Percentiles rank a stretch among this genome's conserved stretches.
Conservation (phyloP, 2,113 vertebrate species). For the Phainopepla nitens region DNA sequence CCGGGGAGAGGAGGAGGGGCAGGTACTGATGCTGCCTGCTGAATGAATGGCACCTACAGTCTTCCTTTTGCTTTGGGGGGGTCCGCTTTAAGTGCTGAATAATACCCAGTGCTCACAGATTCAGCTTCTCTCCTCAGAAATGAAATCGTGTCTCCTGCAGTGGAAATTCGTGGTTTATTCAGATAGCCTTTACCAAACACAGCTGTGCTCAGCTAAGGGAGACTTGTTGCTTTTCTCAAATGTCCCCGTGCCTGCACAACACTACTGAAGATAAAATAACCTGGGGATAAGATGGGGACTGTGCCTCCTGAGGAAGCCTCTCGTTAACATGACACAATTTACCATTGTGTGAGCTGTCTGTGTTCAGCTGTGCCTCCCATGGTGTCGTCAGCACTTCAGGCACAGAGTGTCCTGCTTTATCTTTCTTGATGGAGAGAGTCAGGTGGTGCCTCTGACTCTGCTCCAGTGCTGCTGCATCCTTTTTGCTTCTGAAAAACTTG, state of each 20-base stretch:
- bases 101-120: not conserved
- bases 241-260: not conserved
- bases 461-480: not conserved
- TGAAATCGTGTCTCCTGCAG: not conserved
- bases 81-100: not conserved
- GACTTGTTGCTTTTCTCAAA: not conserved
- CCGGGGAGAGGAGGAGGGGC: not conserved
- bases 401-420: not conserved
- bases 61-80: not conserved
- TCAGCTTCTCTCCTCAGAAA: not conserved
- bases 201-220: not conserved
- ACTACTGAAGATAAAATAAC: not conserved
- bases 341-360: not conserved
- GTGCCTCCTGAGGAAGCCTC: not conserved
- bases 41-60: not conserved
- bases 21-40: not conserved
- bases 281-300: not conserved
- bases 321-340: not conserved
- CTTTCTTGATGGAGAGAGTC: not conserved
- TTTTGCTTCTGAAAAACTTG: slow-evolving; percentile 10
- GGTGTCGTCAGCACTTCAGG: not conserved
- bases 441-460: not conserved
- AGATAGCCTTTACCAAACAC: not conserved
- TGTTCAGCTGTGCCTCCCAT: not conserved
- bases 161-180: not conserved